Base-by-base conservation (phyloP, 2,888 invertebrate genomes). In the Cacoxenus indagator region DNA sequence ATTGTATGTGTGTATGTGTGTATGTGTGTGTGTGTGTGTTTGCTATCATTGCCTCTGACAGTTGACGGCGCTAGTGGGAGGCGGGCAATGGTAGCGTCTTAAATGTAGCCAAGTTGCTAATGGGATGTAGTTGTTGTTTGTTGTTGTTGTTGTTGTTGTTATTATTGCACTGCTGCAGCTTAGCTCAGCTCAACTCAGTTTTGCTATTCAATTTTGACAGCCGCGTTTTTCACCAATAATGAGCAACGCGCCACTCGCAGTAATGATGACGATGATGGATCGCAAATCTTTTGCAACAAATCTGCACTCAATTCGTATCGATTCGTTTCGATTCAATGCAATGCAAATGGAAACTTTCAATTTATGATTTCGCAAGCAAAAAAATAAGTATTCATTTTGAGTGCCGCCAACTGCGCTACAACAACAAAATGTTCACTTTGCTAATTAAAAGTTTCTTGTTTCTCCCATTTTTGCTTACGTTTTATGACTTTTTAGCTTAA, bases 181-280 rank as follows among this genome's bases (percentile, higher is more conserved):
- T 27, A 66, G 69, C 26, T 55, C 27, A 68, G 65, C 59, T 51
- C 51, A 51, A 22, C 70, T n/a, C n/a, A n/a, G n/a, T n/a, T n/a
- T n/a, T 72, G 73, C 82, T 81, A 79, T 83, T 81, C 82, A 78
- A 79, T 83, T 83, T 80, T 83, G 80, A 80, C 83, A 83, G 80
- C 81, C n/a, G 78, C 65, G 31, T 11, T 59, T 67, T 77, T 82
- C 73, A 77, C 73, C 78, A 81, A 77, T 84, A 84, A 84, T 84
- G 85, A 74, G 78, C 37, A 37, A 37, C 37, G 2, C 37, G 37
- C 37, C 8, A 37, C 37, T 37, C 14, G 37, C 37, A 37, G 61
- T 29, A 14, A 27, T 9, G 27, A 27, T 19, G 59, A 59, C 14
- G 22, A 14, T 14, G 55, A 55, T 24, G 27, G 27, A 5, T 24